These are phyloP conservation scores for Penaeus indicus DNA, from an alignment of 1,140 invertebrate species.

Conservation along the genomic window DNA sequence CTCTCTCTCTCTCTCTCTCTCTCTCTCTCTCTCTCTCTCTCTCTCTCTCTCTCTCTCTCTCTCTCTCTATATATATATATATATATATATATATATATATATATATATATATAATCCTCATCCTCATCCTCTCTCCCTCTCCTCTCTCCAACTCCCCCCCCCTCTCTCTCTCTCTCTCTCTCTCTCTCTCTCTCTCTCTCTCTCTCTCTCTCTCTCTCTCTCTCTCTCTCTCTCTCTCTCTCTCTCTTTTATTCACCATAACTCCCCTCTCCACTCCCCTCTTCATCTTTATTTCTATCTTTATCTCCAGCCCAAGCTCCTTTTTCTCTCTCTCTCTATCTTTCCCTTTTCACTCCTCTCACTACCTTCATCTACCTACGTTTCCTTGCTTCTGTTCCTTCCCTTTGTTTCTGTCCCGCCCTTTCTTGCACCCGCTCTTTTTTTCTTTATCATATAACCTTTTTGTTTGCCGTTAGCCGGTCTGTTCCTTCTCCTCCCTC, in stretches of 20 bases:
- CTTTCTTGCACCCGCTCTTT: no score
- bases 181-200: not conserved
- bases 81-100: no score
- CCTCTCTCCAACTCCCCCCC: no score
- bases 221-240: not conserved
- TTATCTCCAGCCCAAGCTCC: not conserved
- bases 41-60: not conserved
- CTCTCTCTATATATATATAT: no score
- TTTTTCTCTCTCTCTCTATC: no score
- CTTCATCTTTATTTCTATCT: not conserved
- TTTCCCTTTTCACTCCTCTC: not conserved
- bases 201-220: constrained; percentile 2
- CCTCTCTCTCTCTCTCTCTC: not conserved
- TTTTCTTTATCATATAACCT: not conserved
- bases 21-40: not conserved
- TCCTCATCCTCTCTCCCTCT: constrained; percentile 9
- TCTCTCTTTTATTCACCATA: not conserved
- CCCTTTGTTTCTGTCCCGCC: no score
- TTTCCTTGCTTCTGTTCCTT: not conserved
- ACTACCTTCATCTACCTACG: not conserved
- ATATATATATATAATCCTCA: no score
- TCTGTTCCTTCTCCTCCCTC: no score
- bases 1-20: not conserved
- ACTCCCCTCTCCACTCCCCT: not conserved
- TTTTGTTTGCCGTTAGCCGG: not conserved